Evolutionary conservation across 2,888 invertebrate species (phyloP).

Genomic region (Halictus quadricinctus): DNA sequence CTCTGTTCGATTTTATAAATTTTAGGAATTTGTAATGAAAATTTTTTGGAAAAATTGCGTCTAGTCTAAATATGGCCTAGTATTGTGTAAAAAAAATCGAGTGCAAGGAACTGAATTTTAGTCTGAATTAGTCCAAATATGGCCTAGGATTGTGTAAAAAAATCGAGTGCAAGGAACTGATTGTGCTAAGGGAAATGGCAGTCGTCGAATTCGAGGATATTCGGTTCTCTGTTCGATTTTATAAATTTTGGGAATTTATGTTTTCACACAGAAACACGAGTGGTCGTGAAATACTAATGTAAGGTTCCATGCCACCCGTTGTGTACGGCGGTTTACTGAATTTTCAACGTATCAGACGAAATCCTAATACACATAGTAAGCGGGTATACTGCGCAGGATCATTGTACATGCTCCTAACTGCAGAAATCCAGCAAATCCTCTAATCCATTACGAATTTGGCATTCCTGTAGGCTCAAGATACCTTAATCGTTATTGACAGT

Average conservation of each 20-base stretch:
- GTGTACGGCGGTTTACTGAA: neutral
- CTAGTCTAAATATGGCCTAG: too few relatives aligned
- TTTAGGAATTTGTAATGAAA: too few relatives aligned
- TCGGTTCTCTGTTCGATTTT: too few relatives aligned
- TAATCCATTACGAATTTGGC: constrained; percentile 33
- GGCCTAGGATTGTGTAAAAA: too few relatives aligned
- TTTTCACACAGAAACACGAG: neutral
- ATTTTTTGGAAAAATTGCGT: too few relatives aligned
- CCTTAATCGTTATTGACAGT: constrained; percentile 32
- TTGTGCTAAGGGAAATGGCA: too few relatives aligned
- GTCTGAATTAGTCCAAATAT: too few relatives aligned
- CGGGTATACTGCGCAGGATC: neutral
- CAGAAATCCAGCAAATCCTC: constrained; percentile 37
- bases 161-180: too few relatives aligned
- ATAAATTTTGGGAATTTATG: neutral
- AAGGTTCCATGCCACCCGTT: neutral
- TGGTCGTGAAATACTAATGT: neutral
- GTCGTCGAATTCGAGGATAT: too few relatives aligned
- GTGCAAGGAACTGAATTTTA: too few relatives aligned
- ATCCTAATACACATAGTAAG: constrained; percentile 1
- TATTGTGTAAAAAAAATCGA: too few relatives aligned
- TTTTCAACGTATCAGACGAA: constrained; percentile 3
- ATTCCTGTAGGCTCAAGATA: constrained; percentile 34
- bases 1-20: too few relatives aligned
- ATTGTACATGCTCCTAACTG: constrained; percentile 29